Evolutionary conservation across 2,113 vertebrate species (phyloP), one percentile per base, ranked within the genome.

Genomic region (Chionis minor): DNA sequence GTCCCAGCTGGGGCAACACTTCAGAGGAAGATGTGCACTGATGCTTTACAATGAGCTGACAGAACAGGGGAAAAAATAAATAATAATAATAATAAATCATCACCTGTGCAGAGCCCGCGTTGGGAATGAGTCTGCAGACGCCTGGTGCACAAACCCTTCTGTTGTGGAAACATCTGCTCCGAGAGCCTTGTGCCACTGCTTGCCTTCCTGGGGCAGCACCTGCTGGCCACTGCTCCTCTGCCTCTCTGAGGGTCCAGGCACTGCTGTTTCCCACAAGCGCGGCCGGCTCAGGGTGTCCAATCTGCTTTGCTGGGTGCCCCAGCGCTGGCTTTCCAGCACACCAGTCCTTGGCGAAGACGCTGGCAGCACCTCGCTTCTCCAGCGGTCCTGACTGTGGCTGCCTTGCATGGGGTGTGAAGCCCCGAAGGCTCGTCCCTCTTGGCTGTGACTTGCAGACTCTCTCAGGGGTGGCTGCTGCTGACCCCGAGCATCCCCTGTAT

Each of bases 71-170:
- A 45, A 8, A 32, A 27, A 14, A n/a, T 38, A 45, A 33, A 47
- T 10, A 63, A 14, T 38, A 38, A 38, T 38, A 38, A 38, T 38
- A 38, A 38, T 8, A 38, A 33, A n/a, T n/a, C 26, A n/a, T 92
- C 89, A 98, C 97, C 97, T 97, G 91, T 86, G 96, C 71, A 97
- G 54, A 81, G 78, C 67, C 32, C 19, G 33, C 3, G 35, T 54
- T 75, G 94, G 80, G 63, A 94, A 75, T 0, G 18, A 72, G 6
- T 27, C 85, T 73, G 81, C 28, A 35, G 92, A 40, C 1, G 33
- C 44, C 38, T 61, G 96, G 18, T 75, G 92, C 38, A 78, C 88
- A 74, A 94, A 88, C 75, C 87, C 75, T 14, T 88, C 86, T 0
- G 8, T 49, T 45, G 12, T 1, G 24, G 94, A 86, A 62, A 27